Evolutionary conservation across 2,797 vertebrate genomes (phyloP).

Genomic region (Channallabes apus): DNA sequence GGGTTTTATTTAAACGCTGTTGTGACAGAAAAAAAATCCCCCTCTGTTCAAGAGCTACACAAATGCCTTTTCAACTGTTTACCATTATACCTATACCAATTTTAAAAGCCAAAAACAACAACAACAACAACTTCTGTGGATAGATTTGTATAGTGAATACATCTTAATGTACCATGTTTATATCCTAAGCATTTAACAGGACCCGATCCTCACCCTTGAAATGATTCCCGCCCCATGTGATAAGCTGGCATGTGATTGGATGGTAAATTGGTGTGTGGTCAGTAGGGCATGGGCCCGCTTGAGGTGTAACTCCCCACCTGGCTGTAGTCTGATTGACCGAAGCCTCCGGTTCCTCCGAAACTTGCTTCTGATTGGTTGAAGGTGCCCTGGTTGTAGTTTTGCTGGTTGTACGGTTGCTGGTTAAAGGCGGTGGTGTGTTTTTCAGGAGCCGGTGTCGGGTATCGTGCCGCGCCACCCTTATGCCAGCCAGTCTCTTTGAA

Average conservation of each 20-base stretch:
- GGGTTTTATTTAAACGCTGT: not conserved
- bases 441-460: slow-evolving; percentile 77
- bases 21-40: too few species aligned
- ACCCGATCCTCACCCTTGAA: not conserved
- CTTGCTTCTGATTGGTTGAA: slow-evolving; percentile 81
- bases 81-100: too few species aligned
- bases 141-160: not conserved
- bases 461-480: slow-evolving; percentile 79
- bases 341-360: slow-evolving; percentile 77
- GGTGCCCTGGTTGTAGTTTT: slow-evolving; percentile 77
- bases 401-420: slow-evolving; percentile 83
- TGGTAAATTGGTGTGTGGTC: slow-evolving; percentile 16
- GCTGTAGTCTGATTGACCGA: slow-evolving; percentile 80
- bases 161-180: not conserved
- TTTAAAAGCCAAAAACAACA: not conserved
- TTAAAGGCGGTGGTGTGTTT: slow-evolving; percentile 83
- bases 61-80: too few species aligned
- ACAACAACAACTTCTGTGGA: not conserved
- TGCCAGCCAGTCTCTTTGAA: slow-evolving; percentile 98
- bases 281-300: slow-evolving; percentile 82
- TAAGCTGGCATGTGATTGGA: slow-evolving; percentile 84
- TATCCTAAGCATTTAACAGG: not conserved
- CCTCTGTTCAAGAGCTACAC: too few species aligned
- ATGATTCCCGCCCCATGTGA: not conserved
- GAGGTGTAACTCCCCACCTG: slow-evolving; percentile 82